Evolutionary conservation across 2,113 vertebrate genomes (phyloP).

Genomic region (Machaerirhynchus nigripectus): DNA sequence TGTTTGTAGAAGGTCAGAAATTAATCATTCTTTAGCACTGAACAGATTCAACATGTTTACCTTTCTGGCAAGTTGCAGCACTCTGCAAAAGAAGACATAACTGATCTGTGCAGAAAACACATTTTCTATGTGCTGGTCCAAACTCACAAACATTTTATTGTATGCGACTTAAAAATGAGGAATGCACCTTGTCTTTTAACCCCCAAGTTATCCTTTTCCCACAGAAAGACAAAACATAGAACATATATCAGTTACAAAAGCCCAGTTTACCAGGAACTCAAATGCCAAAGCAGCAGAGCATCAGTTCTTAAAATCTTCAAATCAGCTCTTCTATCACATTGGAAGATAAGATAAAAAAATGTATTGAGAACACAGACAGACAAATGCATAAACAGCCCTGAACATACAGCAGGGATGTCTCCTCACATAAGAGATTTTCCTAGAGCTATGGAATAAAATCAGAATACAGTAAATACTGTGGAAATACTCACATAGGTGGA

Average conservation of each 20-base stretch:
- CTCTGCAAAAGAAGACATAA: background rate
- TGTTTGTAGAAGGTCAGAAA: background rate
- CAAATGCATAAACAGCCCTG: background rate
- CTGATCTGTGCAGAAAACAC: background rate
- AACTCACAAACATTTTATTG: background rate
- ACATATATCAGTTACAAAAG: background rate
- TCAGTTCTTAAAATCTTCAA: background rate
- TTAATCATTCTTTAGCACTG: background rate
- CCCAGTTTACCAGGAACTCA: background rate
- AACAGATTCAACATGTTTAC: background rate
- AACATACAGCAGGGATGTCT: background rate
- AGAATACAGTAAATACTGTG: background rate
- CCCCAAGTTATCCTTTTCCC: background rate
- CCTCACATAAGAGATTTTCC: background rate
- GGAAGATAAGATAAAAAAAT: background rate
- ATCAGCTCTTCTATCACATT: background rate
- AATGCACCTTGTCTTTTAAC: background rate
- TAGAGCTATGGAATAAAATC: background rate
- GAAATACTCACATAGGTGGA: background rate
- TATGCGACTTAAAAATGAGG: accelerated
- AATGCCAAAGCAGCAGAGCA: background rate
- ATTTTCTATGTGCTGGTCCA: background rate
- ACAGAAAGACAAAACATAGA: background rate
- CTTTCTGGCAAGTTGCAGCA: background rate
- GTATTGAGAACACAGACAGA: background rate